phyloP scores from a whole-genome alignment of 2,888 invertebrate species.

The Penaeus monodon region DNA sequence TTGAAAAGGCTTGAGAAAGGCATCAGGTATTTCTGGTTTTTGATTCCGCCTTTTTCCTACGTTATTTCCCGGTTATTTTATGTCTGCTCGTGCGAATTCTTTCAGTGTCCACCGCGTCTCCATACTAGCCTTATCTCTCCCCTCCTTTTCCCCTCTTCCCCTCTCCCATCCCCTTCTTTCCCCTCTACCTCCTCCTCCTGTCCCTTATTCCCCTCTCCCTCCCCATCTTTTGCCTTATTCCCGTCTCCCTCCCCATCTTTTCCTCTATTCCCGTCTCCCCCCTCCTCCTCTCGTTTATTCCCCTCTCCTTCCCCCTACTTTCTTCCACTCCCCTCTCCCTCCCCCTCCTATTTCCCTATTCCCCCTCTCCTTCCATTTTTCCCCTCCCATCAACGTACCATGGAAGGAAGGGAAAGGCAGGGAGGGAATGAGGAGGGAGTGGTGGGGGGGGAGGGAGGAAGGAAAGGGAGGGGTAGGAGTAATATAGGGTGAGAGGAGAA shows the following conservation, averaged over 20 bases:
- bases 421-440: background rate
- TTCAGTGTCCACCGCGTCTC: background rate
- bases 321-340: background rate
- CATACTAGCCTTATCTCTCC: background rate
- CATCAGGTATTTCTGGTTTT: too few species aligned
- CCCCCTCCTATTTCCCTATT: background rate
- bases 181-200: background rate
- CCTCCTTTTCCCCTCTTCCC: background rate
- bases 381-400: background rate
- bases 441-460: background rate
- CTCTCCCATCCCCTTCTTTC: background rate
- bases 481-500: too few species aligned
- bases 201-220: too few species aligned
- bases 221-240: background rate
- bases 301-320: background rate
- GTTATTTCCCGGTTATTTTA: background rate
- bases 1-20: too few species aligned
- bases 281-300: background rate
- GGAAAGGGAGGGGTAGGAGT: background rate
- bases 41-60: too few species aligned
- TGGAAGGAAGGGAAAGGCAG: background rate
- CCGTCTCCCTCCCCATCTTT: background rate
- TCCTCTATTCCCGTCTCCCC: background rate
- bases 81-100: background rate
- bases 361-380: background rate